These are phyloP conservation scores for Pocota personata DNA, from an alignment of 2,888 invertebrate species.

Conservation along the genomic window DNA sequence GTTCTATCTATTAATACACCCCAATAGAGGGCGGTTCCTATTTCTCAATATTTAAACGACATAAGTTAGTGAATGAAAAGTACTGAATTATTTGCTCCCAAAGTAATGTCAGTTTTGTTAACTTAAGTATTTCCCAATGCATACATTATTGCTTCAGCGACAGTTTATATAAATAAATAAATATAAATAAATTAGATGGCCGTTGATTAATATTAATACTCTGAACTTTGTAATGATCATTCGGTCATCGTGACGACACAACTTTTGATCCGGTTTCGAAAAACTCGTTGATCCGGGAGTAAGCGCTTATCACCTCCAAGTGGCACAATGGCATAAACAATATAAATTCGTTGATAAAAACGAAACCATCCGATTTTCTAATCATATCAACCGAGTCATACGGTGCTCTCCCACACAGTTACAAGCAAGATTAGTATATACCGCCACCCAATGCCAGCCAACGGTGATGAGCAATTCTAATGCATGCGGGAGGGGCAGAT, in stretches of 20 bases:
- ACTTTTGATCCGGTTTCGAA: conserved; percentile 16
- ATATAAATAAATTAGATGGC: neutral
- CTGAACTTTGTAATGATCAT: conserved; percentile 15
- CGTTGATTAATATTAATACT: conserved; percentile 8
- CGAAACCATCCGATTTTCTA: conserved; percentile 44
- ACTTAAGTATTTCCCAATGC: too few relatives aligned
- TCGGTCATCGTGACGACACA: conserved; percentile 24
- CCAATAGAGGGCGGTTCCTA: too few relatives aligned
- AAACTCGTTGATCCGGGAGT: conserved; percentile 32
- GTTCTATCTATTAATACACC: too few relatives aligned
- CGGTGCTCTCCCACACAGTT: conserved; percentile 26
- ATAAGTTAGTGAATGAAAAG: too few relatives aligned
- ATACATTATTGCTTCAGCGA: too few relatives aligned
- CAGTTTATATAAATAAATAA: neutral
- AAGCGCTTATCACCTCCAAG: conserved; percentile 29
- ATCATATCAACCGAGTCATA: conserved; percentile 26
- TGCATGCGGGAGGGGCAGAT: conserved; percentile 14
- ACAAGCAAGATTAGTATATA: conserved; percentile 21
- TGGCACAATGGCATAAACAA: conserved; percentile 20
- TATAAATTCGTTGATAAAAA: conserved; percentile 27
- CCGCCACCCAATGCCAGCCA: neutral
- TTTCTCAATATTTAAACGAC: too few relatives aligned
- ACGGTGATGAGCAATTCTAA: neutral
- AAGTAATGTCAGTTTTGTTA: too few relatives aligned
- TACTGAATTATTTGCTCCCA: too few relatives aligned